A percentile compares a stretch with the other conserved stretches of the same genome.
phyloP scores from a whole-genome alignment of 1,140 invertebrate genomes.

The Plectus sambesii region DNA sequence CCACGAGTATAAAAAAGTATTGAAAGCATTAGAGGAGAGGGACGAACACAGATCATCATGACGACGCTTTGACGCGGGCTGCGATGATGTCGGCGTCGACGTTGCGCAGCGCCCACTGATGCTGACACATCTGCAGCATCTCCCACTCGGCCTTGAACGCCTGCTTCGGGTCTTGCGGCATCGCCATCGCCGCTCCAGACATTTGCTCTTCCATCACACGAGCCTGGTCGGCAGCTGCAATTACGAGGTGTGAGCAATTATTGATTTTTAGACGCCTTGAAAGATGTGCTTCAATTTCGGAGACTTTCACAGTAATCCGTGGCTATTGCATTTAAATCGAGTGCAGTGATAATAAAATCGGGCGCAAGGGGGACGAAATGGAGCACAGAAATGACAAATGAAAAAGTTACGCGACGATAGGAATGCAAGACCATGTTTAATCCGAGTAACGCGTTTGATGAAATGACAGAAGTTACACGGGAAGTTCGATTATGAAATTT shows the following conservation, averaged over 20 bases:
- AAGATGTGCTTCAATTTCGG: background rate
- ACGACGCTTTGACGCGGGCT: too few species aligned
- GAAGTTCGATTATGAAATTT: too few species aligned
- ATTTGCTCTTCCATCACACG: conserved; percentile 96
- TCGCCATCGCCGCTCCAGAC: conserved; percentile 86
- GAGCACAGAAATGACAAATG: conserved; percentile 19
- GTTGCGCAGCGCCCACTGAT: too few species aligned
- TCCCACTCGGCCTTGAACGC: conserved; percentile 99
- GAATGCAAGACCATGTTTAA: too few species aligned
- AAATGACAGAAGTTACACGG: too few species aligned
- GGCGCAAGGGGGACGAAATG: conserved; percentile 17
- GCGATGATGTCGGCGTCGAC: too few species aligned
- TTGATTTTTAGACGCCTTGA: background rate
- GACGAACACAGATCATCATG: too few species aligned
- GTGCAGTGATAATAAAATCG: conserved; percentile 35
- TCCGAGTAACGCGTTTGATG: too few species aligned
- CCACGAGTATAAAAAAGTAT: too few species aligned
- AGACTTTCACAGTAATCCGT: background rate
- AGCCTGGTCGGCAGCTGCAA: conserved; percentile 75
- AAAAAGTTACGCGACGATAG: too few species aligned
- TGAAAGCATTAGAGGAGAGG: too few species aligned
- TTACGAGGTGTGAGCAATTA: conserved; percentile 2
- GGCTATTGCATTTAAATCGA: conserved; percentile 16
- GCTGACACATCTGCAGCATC: conserved; percentile 88
- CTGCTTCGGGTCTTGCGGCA: conserved; percentile 91